A percentile compares a stretch with the other conserved stretches of the same genome.
Evolutionary conservation across 2,888 invertebrate species (phyloP).

Genomic region (Limnephilus lunatus): DNA sequence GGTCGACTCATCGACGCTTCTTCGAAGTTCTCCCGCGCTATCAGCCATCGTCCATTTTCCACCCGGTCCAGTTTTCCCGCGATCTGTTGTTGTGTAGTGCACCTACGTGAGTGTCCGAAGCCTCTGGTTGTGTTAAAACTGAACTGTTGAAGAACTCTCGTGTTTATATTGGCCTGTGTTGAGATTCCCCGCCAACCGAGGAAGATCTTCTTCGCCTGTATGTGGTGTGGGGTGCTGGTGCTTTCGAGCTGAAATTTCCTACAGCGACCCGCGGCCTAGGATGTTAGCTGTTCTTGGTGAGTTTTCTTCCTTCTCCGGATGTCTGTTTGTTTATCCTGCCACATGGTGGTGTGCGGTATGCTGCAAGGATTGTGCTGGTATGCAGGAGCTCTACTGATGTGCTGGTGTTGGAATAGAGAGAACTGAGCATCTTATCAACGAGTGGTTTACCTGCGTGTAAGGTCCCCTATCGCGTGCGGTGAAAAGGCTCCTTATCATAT

Average conservation of each 20-base stretch:
- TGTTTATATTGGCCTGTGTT: background rate
- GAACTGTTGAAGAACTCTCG: background rate
- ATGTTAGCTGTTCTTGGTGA: slow-evolving; percentile 62
- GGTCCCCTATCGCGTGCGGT: slow-evolving; percentile 3
- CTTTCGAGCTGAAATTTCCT: slow-evolving; percentile 14
- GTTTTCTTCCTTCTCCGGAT: slow-evolving; percentile 14
- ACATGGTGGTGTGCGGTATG: background rate
- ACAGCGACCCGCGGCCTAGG: slow-evolving; percentile 58
- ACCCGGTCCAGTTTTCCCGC: slow-evolving; percentile 18
- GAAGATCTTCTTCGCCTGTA: slow-evolving; percentile 13
- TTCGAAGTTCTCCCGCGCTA: background rate
- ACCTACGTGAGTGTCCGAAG: background rate
- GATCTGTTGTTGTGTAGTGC: slow-evolving; percentile 19
- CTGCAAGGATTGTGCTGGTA: background rate
- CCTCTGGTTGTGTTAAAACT: background rate
- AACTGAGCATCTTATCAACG: slow-evolving; percentile 4
- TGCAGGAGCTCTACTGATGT: background rate
- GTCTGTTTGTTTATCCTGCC: background rate
- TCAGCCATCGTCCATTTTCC: background rate
- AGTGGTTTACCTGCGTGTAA: slow-evolving; percentile 18
- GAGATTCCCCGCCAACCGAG: background rate
- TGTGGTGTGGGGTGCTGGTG: background rate
- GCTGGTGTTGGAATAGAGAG: background rate
- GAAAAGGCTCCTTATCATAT: slow-evolving; percentile 7
- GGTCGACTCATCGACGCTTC: background rate